A percentile compares a stretch with the other conserved stretches of the same genome.
phyloP scores from a whole-genome alignment of 2,797 vertebrate species.

The Liparis tanakae region DNA sequence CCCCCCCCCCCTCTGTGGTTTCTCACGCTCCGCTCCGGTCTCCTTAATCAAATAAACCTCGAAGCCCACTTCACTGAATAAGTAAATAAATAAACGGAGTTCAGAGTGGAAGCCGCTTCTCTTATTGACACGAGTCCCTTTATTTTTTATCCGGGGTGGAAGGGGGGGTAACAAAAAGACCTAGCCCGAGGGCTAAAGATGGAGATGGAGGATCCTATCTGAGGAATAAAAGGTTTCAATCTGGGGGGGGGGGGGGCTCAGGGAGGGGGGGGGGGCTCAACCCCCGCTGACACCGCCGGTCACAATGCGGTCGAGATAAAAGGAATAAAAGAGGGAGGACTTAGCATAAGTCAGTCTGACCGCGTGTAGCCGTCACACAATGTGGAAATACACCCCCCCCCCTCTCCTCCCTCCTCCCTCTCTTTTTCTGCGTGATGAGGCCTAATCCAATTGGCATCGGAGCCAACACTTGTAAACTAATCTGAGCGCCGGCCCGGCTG shows the following conservation, averaged over 20 bases:
- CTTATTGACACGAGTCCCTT: slow-evolving; percentile 63
- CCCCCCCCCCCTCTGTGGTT: slow-evolving; percentile 56
- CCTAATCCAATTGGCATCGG: slow-evolving; percentile 85
- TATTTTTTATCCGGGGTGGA: slow-evolving; percentile 33
- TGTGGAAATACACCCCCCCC: slow-evolving; percentile 66
- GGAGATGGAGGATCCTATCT: slow-evolving; percentile 33
- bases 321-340: slow-evolving; percentile 62
- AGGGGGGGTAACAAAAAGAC: slow-evolving; percentile 54
- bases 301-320: slow-evolving; percentile 70
- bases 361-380: slow-evolving; percentile 81
- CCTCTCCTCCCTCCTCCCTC: slow-evolving; percentile 7
- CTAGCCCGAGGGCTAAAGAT: slow-evolving; percentile 46
- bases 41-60: slow-evolving; percentile 80
- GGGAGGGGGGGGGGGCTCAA: too few relatives aligned
- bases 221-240: slow-evolving; percentile 56
- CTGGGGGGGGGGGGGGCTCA: slow-evolving; percentile 26
- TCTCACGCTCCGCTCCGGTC: slow-evolving; percentile 64
- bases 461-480: slow-evolving; percentile 87
- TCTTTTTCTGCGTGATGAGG: slow-evolving; percentile 62
- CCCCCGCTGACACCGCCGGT: slow-evolving; percentile 67
- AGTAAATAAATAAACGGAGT: slow-evolving; percentile 71
- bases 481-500: slow-evolving; percentile 85
- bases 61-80: slow-evolving; percentile 67
- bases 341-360: slow-evolving; percentile 84
- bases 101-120: slow-evolving; percentile 76